phyloP scores from a whole-genome alignment of 2,113 vertebrate genomes.

The Nematolebias whitei region DNA sequence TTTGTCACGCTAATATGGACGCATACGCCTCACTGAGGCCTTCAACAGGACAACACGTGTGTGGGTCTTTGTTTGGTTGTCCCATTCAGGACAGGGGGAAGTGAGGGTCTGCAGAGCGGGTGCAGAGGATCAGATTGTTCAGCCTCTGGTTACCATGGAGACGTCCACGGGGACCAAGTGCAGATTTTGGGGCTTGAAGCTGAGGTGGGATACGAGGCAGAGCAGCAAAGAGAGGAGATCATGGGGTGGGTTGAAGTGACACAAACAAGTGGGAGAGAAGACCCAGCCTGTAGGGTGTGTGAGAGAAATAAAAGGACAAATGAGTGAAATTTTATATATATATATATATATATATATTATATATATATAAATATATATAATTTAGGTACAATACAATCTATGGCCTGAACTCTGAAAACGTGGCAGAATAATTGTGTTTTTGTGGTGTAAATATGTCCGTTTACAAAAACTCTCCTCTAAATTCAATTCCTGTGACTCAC shows the following conservation, averaged over 20 bases:
- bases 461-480: constrained; percentile 52
- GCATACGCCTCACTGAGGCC: background rate
- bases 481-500: constrained; percentile 59
- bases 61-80: constrained; percentile 42
- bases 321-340: too few relatives aligned
- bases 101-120: constrained; percentile 42
- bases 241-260: too few relatives aligned
- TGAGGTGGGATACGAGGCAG: constrained; percentile 30
- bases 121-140: constrained; percentile 56
- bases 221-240: background rate
- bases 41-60: background rate
- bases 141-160: constrained; percentile 68
- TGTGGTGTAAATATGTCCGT: constrained; percentile 8
- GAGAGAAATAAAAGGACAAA: too few relatives aligned
- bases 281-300: too few relatives aligned
- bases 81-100: constrained; percentile 52
- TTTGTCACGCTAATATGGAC: constrained; percentile 2
- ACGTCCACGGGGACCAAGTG: constrained; percentile 69
- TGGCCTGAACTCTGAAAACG: too few relatives aligned
- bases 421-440: background rate
- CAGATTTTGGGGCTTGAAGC: constrained; percentile 51
- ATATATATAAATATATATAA: too few relatives aligned
- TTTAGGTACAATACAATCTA: too few relatives aligned
- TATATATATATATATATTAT: too few relatives aligned
- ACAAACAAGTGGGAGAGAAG: background rate